phyloP scores from a whole-genome alignment of 2,797 vertebrate genomes.

The Cynodonichthys magdalenae region DNA sequence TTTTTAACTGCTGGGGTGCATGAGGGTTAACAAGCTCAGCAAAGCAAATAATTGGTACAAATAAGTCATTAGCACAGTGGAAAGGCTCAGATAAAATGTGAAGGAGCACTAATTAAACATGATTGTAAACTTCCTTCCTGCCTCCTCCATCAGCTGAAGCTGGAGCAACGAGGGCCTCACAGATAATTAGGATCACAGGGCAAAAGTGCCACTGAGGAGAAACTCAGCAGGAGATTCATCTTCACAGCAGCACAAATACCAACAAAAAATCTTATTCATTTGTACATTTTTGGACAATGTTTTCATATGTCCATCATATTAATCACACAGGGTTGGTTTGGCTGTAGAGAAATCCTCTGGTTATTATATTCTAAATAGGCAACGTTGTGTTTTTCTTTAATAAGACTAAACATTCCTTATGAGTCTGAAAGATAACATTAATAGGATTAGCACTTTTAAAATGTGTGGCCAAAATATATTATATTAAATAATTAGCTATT shows the following conservation, averaged over 20 bases:
- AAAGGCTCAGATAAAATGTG: constrained; percentile 78
- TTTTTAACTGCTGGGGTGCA: constrained; percentile 72
- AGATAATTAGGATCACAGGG: constrained; percentile 74
- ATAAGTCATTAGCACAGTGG: constrained; percentile 82
- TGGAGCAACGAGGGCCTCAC: constrained; percentile 66
- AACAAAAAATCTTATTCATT: constrained; percentile 10
- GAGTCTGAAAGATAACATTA: not conserved
- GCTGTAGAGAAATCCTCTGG: constrained; percentile 3
- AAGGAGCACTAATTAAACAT: constrained; percentile 84
- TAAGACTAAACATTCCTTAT: not conserved
- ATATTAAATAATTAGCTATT: not conserved
- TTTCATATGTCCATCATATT: constrained; percentile 6
- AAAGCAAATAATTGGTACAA: constrained; percentile 86
- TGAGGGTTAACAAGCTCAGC: constrained; percentile 78
- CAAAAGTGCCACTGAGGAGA: constrained; percentile 48
- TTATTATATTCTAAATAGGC: not conserved
- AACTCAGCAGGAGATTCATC: constrained; percentile 26
- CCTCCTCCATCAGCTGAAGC: constrained; percentile 75
- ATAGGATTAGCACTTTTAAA: not conserved
- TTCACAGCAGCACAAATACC: constrained; percentile 1
- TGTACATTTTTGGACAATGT: not conserved
- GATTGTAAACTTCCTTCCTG: constrained; percentile 81
- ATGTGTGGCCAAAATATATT: not conserved
- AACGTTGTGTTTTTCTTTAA: not conserved
- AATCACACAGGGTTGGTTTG: not conserved